phyloP scores from a whole-genome alignment of 2,113 vertebrate genomes.

The Anhinga anhinga region DNA sequence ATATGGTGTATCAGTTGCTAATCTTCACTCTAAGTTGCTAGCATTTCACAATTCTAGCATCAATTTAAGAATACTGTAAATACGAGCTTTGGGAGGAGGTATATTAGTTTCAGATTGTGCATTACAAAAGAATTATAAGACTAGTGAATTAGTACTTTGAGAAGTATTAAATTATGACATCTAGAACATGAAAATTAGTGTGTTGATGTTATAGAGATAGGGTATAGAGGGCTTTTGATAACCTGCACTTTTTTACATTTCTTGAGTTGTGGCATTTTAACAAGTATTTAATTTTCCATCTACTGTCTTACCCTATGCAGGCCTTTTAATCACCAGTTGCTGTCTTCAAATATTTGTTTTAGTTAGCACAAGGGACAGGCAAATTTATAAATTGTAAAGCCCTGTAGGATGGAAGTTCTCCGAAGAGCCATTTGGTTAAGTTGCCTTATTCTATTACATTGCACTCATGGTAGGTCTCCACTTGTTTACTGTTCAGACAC shows the following conservation, averaged over 20 bases:
- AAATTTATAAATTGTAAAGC: background rate
- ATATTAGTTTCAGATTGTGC: background rate
- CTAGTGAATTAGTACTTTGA: background rate
- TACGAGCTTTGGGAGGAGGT: slow-evolving; percentile 4
- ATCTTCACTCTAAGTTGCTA: background rate
- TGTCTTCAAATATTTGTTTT: background rate
- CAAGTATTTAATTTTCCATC: background rate
- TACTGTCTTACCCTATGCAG: background rate
- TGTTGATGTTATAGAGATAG: background rate
- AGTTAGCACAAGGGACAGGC: background rate
- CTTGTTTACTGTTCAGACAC: slow-evolving; percentile 69
- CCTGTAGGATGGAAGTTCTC: slow-evolving; percentile 3
- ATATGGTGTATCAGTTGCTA: background rate
- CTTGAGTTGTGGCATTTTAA: slow-evolving; percentile 20
- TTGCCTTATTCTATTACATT: slow-evolving; percentile 71
- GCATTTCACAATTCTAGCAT: background rate
- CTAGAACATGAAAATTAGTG: background rate
- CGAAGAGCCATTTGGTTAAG: slow-evolving; percentile 56
- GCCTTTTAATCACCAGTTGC: background rate
- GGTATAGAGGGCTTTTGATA: background rate
- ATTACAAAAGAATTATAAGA: background rate
- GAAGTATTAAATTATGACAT: background rate
- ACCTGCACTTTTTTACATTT: background rate
- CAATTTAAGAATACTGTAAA: background rate
- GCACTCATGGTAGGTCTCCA: slow-evolving; percentile 35